Conservation (phyloP, 30 jellyfish, hydroid and myxozoan genomes). For the Chrysaora quinquecirrha region DNA sequence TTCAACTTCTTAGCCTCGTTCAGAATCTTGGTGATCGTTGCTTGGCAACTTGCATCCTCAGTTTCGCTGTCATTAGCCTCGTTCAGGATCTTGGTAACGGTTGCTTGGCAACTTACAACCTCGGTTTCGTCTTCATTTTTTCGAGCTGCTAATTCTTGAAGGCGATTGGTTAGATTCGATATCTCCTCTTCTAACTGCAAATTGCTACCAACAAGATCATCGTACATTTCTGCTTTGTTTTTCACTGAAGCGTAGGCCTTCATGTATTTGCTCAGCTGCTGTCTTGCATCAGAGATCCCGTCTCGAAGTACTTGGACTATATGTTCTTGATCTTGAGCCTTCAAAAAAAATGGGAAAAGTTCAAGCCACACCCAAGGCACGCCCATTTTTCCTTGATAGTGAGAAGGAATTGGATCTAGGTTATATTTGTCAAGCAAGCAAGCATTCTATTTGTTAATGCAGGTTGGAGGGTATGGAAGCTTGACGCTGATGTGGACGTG, state of each 20-base stretch:
- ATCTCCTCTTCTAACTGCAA: constrained; percentile 43
- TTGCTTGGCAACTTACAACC: background rate
- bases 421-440: too few species aligned
- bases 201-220: constrained; percentile 57
- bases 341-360: background rate
- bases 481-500: too few species aligned
- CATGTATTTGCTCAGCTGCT: constrained; percentile 54
- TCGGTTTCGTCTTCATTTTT: too few species aligned
- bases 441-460: too few species aligned
- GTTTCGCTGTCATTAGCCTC: background rate
- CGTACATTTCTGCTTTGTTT: constrained; percentile 55
- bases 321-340: constrained; percentile 38
- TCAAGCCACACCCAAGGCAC: too few species aligned
- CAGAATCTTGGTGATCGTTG: background rate
- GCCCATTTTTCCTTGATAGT: too few species aligned
- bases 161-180: background rate
- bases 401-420: too few species aligned
- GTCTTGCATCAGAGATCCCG: constrained; percentile 46
- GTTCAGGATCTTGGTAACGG: too few species aligned
- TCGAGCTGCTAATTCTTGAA: constrained; percentile 8
- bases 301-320: constrained; percentile 6
- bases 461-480: too few species aligned
- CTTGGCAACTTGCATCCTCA: background rate
- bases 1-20: background rate
- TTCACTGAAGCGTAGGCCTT: constrained; percentile 22